Conservation (phyloP, 2,797 vertebrate genomes). For the Muscicapa striata region DNA sequence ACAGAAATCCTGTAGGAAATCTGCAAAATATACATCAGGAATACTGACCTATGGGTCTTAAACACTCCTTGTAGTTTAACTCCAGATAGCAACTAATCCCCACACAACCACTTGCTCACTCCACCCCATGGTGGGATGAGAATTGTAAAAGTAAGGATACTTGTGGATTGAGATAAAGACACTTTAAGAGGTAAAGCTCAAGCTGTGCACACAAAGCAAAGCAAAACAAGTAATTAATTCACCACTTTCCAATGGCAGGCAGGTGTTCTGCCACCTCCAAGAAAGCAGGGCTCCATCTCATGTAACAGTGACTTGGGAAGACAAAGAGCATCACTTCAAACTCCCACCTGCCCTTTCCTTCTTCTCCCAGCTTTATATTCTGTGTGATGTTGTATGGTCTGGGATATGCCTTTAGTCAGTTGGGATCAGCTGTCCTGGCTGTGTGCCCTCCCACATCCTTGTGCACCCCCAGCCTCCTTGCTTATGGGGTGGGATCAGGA, state of each 20-base stretch:
- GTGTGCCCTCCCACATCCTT: background rate
- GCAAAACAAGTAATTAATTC: background rate
- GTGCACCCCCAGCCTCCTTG: background rate
- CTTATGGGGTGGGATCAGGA: background rate
- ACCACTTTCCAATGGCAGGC: background rate
- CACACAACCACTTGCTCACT: background rate
- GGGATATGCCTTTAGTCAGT: background rate
- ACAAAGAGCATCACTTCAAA: background rate
- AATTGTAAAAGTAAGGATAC: background rate
- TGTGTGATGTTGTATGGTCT: rapidly evolving
- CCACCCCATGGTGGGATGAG: background rate
- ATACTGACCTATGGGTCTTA: background rate
- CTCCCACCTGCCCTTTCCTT: background rate
- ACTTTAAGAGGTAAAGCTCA: background rate
- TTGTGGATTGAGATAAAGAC: background rate
- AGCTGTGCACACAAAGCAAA: background rate
- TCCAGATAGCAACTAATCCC: background rate
- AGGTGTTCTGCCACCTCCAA: background rate
- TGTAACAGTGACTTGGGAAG: background rate
- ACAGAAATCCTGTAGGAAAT: background rate
- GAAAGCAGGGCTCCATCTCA: background rate
- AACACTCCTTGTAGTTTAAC: background rate
- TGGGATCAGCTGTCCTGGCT: background rate
- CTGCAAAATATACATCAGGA: background rate
- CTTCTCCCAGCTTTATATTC: background rate